These are phyloP conservation scores for Nemopilema nomurai DNA, from an alignment of 30 jellyfish, hydroid and myxozoan genomes.

Conservation along the genomic window DNA sequence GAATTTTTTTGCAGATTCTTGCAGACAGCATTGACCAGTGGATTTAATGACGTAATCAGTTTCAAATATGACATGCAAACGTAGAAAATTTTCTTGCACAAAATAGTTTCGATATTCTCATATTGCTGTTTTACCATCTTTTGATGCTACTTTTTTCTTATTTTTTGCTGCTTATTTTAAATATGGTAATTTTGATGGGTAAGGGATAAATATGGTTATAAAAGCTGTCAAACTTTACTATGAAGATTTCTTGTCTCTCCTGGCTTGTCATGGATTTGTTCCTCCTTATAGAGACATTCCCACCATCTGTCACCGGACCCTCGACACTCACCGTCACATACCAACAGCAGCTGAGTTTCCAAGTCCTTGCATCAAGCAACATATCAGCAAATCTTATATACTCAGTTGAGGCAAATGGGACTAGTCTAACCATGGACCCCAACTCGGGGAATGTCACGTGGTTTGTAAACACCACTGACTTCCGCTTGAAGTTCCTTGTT, in stretches of 20 bases:
- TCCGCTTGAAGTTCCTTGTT: constrained; percentile 25
- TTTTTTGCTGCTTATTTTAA: too few species aligned
- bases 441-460: constrained; percentile 33
- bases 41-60: background rate
- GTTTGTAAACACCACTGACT: constrained; percentile 39
- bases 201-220: too few species aligned
- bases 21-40: background rate
- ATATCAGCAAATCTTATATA: constrained; percentile 19
- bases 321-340: constrained; percentile 39
- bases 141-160: too few species aligned
- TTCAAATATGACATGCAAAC: too few species aligned
- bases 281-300: constrained; percentile 37
- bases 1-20: background rate
- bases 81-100: too few species aligned
- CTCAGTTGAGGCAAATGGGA: constrained; percentile 42
- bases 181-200: too few species aligned
- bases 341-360: constrained; percentile 27
- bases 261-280: too few species aligned
- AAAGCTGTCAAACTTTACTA: too few species aligned
- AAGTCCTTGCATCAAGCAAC: constrained; percentile 42
- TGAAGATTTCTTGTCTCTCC: too few species aligned
- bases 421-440: constrained; percentile 25
- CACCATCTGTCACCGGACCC: constrained; percentile 66
- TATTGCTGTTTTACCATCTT: too few species aligned
- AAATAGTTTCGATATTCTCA: too few species aligned